These are phyloP conservation scores for Limnodromus scolopaceus DNA, from an alignment of 2,797 vertebrate species.

Conservation along the genomic window DNA sequence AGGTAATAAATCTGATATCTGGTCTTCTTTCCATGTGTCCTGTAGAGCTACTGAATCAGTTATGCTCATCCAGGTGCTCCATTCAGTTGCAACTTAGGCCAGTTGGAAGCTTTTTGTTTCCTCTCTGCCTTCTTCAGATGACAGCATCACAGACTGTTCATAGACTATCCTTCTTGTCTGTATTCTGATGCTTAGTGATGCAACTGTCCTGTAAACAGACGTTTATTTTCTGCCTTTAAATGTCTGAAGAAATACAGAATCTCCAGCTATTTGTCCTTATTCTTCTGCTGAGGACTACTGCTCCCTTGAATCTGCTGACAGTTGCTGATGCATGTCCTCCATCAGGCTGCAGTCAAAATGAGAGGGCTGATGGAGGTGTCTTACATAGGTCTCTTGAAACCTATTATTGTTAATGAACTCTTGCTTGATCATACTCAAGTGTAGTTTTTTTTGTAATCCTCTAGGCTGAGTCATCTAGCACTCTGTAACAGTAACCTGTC, in stretches of 20 bases:
- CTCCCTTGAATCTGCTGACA: neutral
- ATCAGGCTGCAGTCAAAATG: neutral
- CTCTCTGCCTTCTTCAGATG: neutral
- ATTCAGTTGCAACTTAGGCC: neutral
- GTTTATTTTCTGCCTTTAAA: neutral
- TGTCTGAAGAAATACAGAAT: neutral
- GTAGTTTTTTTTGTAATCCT: neutral
- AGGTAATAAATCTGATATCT: neutral
- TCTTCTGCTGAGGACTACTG: neutral
- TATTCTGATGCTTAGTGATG: neutral
- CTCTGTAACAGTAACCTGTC: conserved; percentile 42
- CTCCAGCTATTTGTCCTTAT: neutral
- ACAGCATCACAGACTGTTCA: neutral
- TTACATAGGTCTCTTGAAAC: neutral
- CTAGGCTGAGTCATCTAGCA: neutral
- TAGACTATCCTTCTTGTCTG: accelerated
- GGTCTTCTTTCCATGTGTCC: neutral
- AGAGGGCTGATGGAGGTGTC: neutral
- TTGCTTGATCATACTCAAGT: neutral
- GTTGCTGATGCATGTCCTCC: neutral
- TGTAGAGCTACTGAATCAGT: neutral
- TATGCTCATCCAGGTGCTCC: neutral
- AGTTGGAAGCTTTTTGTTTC: neutral
- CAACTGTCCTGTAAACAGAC: neutral
- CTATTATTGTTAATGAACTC: neutral